Conservation (phyloP, 1,140 invertebrate genomes). For the Cotesia chilonis region DNA sequence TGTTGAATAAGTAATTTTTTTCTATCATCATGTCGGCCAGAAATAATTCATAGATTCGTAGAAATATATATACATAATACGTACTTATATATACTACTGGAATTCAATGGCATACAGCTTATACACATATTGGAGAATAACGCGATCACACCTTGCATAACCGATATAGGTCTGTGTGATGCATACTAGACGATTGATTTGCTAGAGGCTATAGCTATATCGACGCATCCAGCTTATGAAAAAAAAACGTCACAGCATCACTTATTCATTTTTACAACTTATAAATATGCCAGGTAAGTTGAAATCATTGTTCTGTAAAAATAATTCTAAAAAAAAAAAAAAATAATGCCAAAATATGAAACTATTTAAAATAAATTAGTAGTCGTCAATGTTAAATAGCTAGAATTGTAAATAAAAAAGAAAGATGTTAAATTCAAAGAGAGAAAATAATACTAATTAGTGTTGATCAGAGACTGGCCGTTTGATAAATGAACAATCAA, state of each 20-base stretch:
- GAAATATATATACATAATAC: neutral
- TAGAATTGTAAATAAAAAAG: constrained; percentile 7
- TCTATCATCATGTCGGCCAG: neutral
- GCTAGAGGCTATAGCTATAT: neutral
- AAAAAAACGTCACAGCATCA: too few relatives aligned
- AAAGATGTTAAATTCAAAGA: constrained; percentile 23
- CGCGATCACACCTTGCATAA: constrained; percentile 23
- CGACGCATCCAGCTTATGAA: constrained; percentile 10
- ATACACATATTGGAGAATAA: constrained; percentile 32
- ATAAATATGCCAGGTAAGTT: neutral
- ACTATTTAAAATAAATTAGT: too few relatives aligned
- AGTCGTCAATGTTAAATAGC: too few relatives aligned
- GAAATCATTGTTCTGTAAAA: neutral
- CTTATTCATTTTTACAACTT: neutral
- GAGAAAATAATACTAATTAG: constrained; percentile 51
- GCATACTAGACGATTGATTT: constrained; percentile 16
- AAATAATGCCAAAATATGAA: neutral
- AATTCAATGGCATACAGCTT: constrained; percentile 29
- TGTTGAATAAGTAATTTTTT: neutral
- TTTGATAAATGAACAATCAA: constrained; percentile 57
- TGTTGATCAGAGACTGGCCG: constrained; percentile 46
- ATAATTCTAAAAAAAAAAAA: neutral
- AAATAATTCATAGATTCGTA: neutral
- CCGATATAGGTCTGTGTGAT: constrained; percentile 8
- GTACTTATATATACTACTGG: neutral